Percentiles rank a stretch among this genome's conserved stretches.
Evolutionary conservation across 2,888 invertebrate genomes (phyloP).

Genomic region (Trissolcus brochymenae): DNA sequence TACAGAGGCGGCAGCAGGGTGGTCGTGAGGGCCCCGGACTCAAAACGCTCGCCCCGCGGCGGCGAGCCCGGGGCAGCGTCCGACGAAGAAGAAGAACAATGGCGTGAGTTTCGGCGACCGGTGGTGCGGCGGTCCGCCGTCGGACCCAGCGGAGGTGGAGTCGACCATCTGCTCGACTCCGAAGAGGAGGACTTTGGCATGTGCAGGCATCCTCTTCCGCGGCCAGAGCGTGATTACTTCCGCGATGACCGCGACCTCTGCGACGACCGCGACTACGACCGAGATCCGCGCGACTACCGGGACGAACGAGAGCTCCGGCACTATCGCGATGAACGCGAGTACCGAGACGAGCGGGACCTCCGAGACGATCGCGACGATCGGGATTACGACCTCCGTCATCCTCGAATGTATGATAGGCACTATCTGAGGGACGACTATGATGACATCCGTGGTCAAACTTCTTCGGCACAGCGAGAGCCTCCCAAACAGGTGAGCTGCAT

Average conservation of each 20-base stretch:
- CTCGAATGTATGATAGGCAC: not conserved
- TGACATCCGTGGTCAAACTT: not conserved
- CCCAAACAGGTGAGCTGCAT: too few relatives aligned
- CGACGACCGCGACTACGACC: constrained; percentile 68
- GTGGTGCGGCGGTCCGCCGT: constrained; percentile 67
- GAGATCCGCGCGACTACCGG: constrained; percentile 59
- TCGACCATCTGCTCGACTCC: constrained; percentile 76
- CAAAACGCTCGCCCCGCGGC: constrained; percentile 70
- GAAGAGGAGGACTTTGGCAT: constrained; percentile 73
- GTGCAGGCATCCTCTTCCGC: constrained; percentile 68
- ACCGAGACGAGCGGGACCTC: not conserved
- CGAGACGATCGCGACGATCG: not conserved
- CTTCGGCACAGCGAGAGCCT: too few relatives aligned
- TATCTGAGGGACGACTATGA: not conserved
- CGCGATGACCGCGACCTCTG: constrained; percentile 65
- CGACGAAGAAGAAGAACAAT: constrained; percentile 71
- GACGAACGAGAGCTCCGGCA: not conserved
- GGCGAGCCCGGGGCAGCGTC: constrained; percentile 78
- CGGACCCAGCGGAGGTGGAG: constrained; percentile 64
- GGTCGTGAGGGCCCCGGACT: constrained; percentile 73
- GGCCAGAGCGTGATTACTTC: constrained; percentile 68
- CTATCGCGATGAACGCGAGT: constrained; percentile 22
- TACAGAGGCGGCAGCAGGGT: constrained; percentile 62
- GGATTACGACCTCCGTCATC: not conserved
- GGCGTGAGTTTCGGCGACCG: constrained; percentile 74